A percentile compares a stretch with the other conserved stretches of the same genome.
Conservation (phyloP, 2,888 invertebrate genomes). For the Rhagonycha lutea region DNA sequence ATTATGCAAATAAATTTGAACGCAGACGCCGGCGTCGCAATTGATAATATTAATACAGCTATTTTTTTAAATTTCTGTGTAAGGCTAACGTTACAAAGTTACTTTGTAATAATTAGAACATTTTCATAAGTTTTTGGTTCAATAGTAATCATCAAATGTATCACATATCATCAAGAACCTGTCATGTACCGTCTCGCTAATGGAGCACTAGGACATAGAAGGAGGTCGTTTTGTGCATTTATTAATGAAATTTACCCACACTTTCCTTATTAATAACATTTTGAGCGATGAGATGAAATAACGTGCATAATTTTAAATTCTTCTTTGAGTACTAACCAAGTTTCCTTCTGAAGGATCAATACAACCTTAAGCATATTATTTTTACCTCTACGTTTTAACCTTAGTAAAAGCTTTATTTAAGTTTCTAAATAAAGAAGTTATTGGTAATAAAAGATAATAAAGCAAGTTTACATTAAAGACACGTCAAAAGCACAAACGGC, state of each 20-base stretch:
- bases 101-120: no score
- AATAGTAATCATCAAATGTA: slow-evolving; percentile 4
- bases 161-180: slow-evolving; percentile 17
- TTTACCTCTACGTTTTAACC: background rate
- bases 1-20: background rate
- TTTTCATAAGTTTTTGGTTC: slow-evolving; percentile 2
- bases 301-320: background rate
- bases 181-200: slow-evolving; percentile 1
- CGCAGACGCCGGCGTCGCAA: background rate
- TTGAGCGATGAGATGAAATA: background rate
- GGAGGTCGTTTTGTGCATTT: slow-evolving; percentile 24
- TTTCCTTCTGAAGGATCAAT: no score
- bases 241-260: background rate
- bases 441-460: background rate
- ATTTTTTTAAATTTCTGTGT: background rate
- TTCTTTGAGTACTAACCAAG: background rate
- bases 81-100: no score
- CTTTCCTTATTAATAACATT: background rate
- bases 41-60: background rate
- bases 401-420: background rate
- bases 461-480: background rate
- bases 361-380: background rate
- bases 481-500: background rate
- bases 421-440: background rate
- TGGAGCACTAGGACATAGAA: slow-evolving; percentile 33